phyloP scores from a whole-genome alignment of 2,888 invertebrate species.

The Palloptera scutellata region DNA sequence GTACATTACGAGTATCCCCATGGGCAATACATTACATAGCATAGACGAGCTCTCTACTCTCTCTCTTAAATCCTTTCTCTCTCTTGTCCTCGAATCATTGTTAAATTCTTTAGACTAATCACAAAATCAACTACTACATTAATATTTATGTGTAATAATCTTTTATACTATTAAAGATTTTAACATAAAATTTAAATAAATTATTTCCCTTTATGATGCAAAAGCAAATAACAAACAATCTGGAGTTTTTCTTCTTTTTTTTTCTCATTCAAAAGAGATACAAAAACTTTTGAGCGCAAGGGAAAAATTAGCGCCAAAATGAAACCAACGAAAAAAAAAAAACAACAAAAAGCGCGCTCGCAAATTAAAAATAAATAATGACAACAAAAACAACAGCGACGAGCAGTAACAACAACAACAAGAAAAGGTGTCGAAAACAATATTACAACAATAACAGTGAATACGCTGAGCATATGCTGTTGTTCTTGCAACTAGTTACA shows the following conservation, averaged over 20 bases:
- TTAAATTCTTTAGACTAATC: no score
- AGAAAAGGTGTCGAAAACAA: background rate
- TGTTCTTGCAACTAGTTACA: background rate
- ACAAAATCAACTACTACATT: no score
- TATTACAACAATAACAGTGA: background rate
- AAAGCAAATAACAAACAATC: background rate
- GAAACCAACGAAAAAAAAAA: background rate
- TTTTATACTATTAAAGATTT: no score
- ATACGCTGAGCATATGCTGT: background rate
- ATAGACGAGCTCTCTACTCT: no score
- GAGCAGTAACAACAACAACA: constrained; percentile 16
- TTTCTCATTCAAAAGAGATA: background rate
- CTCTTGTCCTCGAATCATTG: no score
- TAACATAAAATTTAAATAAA: no score
- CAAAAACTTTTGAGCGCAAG: no score
- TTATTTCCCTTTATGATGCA: background rate
- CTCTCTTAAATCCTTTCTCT: no score
- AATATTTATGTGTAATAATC: no score
- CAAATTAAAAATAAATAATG: background rate
- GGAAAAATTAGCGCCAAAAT: no score
- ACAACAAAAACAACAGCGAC: constrained; percentile 11
- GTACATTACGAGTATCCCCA: no score
- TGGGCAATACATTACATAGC: no score
- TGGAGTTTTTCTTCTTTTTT: background rate
- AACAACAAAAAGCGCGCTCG: background rate